Conservation (phyloP, 2,888 invertebrate species). For the Brenthis hecate region DNA sequence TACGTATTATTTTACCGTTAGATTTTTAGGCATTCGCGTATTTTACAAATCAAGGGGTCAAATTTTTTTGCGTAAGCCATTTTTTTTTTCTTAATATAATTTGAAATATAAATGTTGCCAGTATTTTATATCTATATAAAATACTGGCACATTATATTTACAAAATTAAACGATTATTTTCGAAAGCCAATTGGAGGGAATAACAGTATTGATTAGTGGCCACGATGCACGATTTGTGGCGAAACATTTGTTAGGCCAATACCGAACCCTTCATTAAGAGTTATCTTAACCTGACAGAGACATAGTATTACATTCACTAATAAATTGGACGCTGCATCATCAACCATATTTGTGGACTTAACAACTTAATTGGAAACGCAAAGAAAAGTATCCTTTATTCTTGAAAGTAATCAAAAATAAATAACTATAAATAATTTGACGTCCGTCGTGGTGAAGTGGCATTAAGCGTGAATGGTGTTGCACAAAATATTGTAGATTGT, state of each 20-base stretch:
- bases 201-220: slow-evolving; percentile 32
- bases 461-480: too few relatives aligned
- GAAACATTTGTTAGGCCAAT: slow-evolving; percentile 37
- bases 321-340: slow-evolving; percentile 30
- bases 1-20: not conserved
- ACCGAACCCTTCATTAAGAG: slow-evolving; percentile 37
- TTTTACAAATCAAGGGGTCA: too few relatives aligned
- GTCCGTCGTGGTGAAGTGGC: too few relatives aligned
- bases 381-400: not conserved
- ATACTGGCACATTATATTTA: not conserved
- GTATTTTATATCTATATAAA: too few relatives aligned
- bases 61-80: too few relatives aligned
- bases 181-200: slow-evolving; percentile 31
- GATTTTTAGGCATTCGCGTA: not conserved
- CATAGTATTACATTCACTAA: slow-evolving; percentile 35
- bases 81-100: too few relatives aligned
- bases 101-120: too few relatives aligned
- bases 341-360: slow-evolving; percentile 23
- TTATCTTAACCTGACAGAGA: slow-evolving; percentile 38
- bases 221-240: slow-evolving; percentile 39
- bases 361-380: slow-evolving; percentile 13
- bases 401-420: not conserved
- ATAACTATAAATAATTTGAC: not conserved
- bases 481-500: too few relatives aligned
- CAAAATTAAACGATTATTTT: slow-evolving; percentile 20